phyloP scores from a whole-genome alignment of 2,888 invertebrate genomes.

The Chrysina gloriosa region DNA sequence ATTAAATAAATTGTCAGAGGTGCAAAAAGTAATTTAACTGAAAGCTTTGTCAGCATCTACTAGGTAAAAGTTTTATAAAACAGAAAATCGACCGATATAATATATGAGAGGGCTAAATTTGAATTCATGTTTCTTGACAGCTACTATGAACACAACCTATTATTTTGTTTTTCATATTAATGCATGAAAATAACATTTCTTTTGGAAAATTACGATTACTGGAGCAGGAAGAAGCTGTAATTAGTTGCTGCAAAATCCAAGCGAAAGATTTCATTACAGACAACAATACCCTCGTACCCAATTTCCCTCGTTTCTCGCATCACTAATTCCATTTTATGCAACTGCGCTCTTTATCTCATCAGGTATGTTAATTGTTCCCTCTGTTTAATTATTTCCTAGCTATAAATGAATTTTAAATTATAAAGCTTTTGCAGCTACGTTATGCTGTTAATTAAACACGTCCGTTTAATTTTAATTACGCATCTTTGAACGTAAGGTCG shows the following conservation, averaged over 20 bases:
- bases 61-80: too few species aligned
- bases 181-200: too few species aligned
- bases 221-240: too few species aligned
- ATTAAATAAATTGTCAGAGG: too few species aligned
- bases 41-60: too few species aligned
- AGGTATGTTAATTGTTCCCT: slow-evolving; percentile 25
- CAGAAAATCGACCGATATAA: too few species aligned
- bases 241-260: background rate
- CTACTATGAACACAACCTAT: too few species aligned
- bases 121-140: too few species aligned
- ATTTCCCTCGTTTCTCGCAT: background rate
- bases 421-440: slow-evolving; percentile 8
- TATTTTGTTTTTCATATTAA: too few species aligned
- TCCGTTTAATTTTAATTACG: slow-evolving; percentile 38
- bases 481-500: background rate
- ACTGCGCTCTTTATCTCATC: slow-evolving; percentile 35
- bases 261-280: background rate
- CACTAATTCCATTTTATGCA: slow-evolving; percentile 23
- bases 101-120: too few species aligned
- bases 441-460: slow-evolving; percentile 37
- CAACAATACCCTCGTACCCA: background rate
- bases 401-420: slow-evolving; percentile 37
- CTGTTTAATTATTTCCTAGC: slow-evolving; percentile 29
- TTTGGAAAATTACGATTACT: too few species aligned
- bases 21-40: too few species aligned